Conservation (phyloP, 2,888 invertebrate genomes). For the Deilephila elpenor region DNA sequence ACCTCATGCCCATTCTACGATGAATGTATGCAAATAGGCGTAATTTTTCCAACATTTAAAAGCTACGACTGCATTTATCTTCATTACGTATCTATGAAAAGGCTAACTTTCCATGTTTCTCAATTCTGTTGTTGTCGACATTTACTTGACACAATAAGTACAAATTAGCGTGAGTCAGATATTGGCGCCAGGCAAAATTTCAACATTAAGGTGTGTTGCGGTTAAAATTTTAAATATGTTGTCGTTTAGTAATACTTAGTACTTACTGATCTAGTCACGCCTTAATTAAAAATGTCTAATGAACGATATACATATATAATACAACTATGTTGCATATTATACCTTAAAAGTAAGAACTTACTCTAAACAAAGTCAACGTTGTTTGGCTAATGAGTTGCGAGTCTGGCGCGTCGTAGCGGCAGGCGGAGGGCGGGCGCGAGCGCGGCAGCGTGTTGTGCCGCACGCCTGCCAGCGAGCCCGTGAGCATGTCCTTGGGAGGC, state of each 20-base stretch:
- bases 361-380: conserved; percentile 75
- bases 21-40: conserved; percentile 10
- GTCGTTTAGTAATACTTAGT: neutral
- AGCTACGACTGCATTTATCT: conserved; percentile 1
- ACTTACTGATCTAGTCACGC: neutral
- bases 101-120: conserved; percentile 21
- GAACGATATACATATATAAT: too few relatives aligned
- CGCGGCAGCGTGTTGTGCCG: conserved; percentile 78
- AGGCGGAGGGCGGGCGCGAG: conserved; percentile 65
- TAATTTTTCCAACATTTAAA: conserved; percentile 21
- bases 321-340: too few relatives aligned
- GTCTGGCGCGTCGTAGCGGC: conserved; percentile 60
- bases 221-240: conserved; percentile 6
- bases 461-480: conserved; percentile 72
- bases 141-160: neutral
- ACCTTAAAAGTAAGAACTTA: conserved; percentile 57
- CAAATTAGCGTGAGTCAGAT: conserved; percentile 16
- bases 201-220: neutral
- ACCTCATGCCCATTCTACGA: neutral
- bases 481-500: conserved; percentile 76
- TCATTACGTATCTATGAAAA: conserved; percentile 2
- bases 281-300: neutral
- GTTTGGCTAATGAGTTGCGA: conserved; percentile 66
- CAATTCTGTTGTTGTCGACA: conserved; percentile 6
- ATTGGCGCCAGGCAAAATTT: conserved; percentile 9